Base-by-base conservation (phyloP, 2,113 vertebrate species). In the Carlito syrichta region DNA sequence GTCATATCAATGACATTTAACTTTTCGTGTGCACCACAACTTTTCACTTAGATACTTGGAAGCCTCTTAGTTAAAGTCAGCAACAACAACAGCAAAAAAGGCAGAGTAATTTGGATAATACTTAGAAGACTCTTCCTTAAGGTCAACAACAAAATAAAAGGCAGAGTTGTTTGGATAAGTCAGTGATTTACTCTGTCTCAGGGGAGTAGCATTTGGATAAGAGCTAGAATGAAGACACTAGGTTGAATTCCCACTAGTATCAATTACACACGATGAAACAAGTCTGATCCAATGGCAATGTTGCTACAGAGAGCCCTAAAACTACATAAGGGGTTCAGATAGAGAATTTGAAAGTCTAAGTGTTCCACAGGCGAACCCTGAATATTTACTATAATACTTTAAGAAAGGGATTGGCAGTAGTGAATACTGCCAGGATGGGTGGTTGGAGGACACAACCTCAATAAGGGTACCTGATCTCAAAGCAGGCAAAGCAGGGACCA, bases 11-110 rank as follows among this genome's bases (percentile, higher is more conserved):
- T 83, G 20, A 69, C n/a, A 94, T 66, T 30, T 89, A 89, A 90
- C 3, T 73, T 22, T 2, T 89, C 77, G 12, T 8, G 50, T 56
- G 27, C 3, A 62, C 14, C 38, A 92, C 22, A 82, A 12, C 40
- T 60, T 89, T 87, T 77, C 40, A 95, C n/a, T 79, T 32, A 68
- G n/a, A 90, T 74, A 68, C 48, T 62, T 68, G 73, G 56, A 86
- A 83, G 54, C 85, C 9, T 43, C 66, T 95, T 78, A 60, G 81
- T 82, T 71, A 54, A 62, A 54, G 50, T 52, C 17, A 88, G 50
- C 14, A 93, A 35, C 76, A 96, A 96, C n/a, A n/a, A n/a, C n/a
- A n/a, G n/a, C n/a, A 83, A 88, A 45, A 73, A 83, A 91, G 38
- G 56, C 5, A 32, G 17, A 71, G 4, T 30, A 60, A 30, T 17